Percentiles rank a stretch among this genome's conserved stretches.
Evolutionary conservation across 2,797 vertebrate species (phyloP).

Genomic region (Onychomys leucogaster): DNA sequence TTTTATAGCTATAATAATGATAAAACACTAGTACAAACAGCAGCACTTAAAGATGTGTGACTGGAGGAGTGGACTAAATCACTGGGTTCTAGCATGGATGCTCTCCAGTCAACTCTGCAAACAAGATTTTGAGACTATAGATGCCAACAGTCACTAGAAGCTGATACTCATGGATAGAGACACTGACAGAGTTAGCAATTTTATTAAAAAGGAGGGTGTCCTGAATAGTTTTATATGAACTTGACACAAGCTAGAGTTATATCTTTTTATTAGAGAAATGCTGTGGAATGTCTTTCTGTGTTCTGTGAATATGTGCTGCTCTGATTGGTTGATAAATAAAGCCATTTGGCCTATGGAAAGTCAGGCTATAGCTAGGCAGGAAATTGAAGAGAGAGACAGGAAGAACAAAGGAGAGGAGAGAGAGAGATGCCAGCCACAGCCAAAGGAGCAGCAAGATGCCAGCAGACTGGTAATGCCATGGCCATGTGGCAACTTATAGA

Average conservation of each 20-base stretch:
- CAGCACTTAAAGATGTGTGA: neutral
- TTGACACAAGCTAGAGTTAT: neutral
- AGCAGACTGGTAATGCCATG: too few species aligned
- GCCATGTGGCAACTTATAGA: too few species aligned
- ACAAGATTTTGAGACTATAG: neutral
- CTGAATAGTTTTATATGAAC: neutral
- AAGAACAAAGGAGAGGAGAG: too few species aligned
- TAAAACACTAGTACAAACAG: neutral
- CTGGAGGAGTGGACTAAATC: neutral
- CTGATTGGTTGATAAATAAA: too few species aligned
- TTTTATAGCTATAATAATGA: neutral
- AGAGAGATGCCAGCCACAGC: too few species aligned
- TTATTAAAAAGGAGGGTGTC: neutral
- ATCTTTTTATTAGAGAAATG: too few species aligned
- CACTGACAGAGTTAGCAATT: neutral
- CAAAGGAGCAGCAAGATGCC: too few species aligned
- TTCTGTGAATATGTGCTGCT: too few species aligned
- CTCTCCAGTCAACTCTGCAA: neutral
- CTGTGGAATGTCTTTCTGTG: too few species aligned
- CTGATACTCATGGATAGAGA: neutral
- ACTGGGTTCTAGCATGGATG: neutral
- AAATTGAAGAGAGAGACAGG: too few species aligned
- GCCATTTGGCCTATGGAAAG: too few species aligned
- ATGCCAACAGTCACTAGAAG: neutral
- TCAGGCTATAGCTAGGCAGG: too few species aligned